Evolutionary conservation across 2,888 invertebrate genomes (phyloP), one percentile per base, ranked within the genome.

Genomic region (Drymonia ruficornis): DNA sequence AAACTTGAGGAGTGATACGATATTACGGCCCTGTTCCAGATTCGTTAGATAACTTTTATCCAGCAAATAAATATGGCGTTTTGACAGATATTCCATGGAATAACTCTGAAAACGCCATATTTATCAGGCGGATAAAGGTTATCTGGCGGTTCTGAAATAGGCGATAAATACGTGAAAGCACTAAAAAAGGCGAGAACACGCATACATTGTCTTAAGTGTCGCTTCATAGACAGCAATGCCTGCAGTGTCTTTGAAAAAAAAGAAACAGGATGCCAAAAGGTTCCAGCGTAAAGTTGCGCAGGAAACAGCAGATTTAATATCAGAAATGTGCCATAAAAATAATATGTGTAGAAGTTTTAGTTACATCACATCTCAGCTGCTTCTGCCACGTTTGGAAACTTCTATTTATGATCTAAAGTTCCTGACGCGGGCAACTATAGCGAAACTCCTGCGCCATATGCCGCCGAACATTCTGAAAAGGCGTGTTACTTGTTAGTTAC

Each of bases 401-500:
- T 60, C 56, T 72, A 74, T 78, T 78, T 76, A 78, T 70, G 72
- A 70, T 70, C 60, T 65, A 63, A 77, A 78, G 69, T 78, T 78
- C 54, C 49, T 55, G 49, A 63, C 59, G 55, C 47, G 50, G 50
- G 60, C 43, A 65, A 69, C 67, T 72, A 72, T 65, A 59, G 49
- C 56, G 55, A 59, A 69, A 72, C 68, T 71, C 68, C 43, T 49
- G 63, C 70, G 58, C 65, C 70, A 70, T 66, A 65, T 71, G 74
- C 67, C 55, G 49, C 49, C 52, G 54, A 62, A 66, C 65, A 59
- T 63, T 69, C 58, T 53, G 56, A 56, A 63, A 65, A 67, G 59
- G 60, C 67, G 61, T 67, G 68, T 72, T 69, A 59, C 71, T 70
- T 70, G 65, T 69, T 67, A 68, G 63, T 71, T 76, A 72, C 67